Evolutionary conservation across 1,140 invertebrate species (phyloP).

Genomic region (Leptestheria dahalacensis): DNA sequence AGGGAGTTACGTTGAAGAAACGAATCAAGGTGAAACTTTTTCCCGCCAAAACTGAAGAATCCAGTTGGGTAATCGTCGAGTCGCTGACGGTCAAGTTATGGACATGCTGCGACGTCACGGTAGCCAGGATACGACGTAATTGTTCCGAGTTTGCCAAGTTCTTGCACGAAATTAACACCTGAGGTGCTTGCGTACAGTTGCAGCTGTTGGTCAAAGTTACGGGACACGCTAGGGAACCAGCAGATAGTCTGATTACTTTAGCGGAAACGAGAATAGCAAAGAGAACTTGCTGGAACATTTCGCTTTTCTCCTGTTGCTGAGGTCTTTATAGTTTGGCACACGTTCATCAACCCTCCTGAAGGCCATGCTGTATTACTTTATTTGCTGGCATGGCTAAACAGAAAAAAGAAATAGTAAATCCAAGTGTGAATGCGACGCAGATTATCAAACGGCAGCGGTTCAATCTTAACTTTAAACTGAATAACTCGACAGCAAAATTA

Average conservation of each 20-base stretch:
- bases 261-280: constrained; percentile 3
- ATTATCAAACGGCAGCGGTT: neutral
- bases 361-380: neutral
- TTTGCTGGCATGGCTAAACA: constrained; percentile 2
- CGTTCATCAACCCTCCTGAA: no score
- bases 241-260: constrained; percentile 6
- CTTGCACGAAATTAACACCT: constrained; percentile 6
- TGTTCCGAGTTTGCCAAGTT: constrained; percentile 1
- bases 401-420: neutral
- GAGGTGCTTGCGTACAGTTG: constrained; percentile 5
- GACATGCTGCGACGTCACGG: no score
- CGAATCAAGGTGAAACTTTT: no score
- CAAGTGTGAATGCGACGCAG: neutral
- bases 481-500: neutral
- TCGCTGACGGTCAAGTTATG: no score
- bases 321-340: constrained; percentile 8
- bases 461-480: no score
- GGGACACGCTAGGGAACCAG: neutral
- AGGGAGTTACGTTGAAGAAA: constrained; percentile 1
- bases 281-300: no score
- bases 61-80: no score
- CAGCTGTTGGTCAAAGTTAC: constrained; percentile 2
- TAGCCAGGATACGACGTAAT: constrained; percentile 10
- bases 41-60: no score
- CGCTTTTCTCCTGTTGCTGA: neutral